A percentile compares a stretch with the other conserved stretches of the same genome.
Conservation (phyloP, 2,113 vertebrate genomes). For the Leuciscus idus region DNA sequence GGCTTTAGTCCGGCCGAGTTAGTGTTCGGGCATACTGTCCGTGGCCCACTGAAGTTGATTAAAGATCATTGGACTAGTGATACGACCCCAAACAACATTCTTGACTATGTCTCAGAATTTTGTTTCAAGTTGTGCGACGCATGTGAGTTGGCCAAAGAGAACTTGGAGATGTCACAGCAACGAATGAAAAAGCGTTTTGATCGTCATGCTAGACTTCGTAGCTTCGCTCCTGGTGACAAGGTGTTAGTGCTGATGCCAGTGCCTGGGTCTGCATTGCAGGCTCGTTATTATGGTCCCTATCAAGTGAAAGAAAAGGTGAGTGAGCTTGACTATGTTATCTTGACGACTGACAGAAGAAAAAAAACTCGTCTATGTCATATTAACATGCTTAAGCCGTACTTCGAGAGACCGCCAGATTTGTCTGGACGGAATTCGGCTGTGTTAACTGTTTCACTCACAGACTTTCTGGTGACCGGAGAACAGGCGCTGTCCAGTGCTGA, state of each 20-base stretch:
- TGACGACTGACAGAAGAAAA: background rate
- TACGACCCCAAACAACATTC: background rate
- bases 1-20: too few species aligned
- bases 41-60: too few species aligned
- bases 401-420: background rate
- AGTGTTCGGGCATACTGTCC: too few species aligned
- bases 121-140: background rate
- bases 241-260: conserved; percentile 15
- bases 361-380: conserved; percentile 9
- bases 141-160: background rate
- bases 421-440: background rate
- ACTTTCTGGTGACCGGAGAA: too few species aligned
- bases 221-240: background rate
- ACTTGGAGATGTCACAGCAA: background rate
- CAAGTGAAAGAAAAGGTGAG: background rate
- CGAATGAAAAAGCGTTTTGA: background rate
- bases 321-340: background rate
- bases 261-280: background rate
- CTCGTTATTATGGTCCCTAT: conserved; percentile 10
- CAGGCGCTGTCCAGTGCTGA: background rate
- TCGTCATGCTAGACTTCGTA: background rate
- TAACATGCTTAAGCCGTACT: conserved; percentile 35
- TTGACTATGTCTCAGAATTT: background rate
- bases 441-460: background rate
- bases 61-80: background rate